A percentile compares a stretch with the other conserved stretches of the same genome.
phyloP scores from a whole-genome alignment of 2,113 vertebrate genomes.

The Hypocryptadius cinnamomeus region DNA sequence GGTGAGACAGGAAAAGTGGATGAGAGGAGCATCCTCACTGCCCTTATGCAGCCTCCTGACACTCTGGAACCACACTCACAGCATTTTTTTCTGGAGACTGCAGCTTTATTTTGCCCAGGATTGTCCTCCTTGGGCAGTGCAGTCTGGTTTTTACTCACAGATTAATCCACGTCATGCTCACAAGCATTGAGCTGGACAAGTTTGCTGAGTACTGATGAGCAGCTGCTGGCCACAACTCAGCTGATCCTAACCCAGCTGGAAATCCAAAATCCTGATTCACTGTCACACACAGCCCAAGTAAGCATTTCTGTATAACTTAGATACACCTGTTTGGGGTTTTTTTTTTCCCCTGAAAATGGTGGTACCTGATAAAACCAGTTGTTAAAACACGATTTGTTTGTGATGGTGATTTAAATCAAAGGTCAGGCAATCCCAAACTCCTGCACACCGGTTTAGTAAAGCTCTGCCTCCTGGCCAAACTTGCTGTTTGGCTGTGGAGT shows the following conservation, averaged over 20 bases:
- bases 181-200: not conserved
- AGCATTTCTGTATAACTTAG: not conserved
- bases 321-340: not conserved
- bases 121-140: not conserved
- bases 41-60: not conserved
- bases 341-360: not conserved
- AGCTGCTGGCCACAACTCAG: not conserved
- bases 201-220: not conserved
- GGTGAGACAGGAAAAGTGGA: not conserved
- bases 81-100: not conserved
- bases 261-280: not conserved
- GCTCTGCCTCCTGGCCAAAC: not conserved
- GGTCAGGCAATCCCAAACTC: not conserved
- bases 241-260: not conserved
- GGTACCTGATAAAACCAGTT: not conserved
- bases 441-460: not conserved
- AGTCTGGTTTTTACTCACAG: not conserved
- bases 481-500: not conserved
- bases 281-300: not conserved
- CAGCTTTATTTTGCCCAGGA: not conserved
- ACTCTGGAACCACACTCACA: not conserved
- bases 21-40: not conserved
- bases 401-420: not conserved
- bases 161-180: not conserved
- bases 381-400: not conserved